These are phyloP conservation scores for Kryphioiulus occultus DNA, from an alignment of 2,888 invertebrate genomes.

Conservation along the genomic window DNA sequence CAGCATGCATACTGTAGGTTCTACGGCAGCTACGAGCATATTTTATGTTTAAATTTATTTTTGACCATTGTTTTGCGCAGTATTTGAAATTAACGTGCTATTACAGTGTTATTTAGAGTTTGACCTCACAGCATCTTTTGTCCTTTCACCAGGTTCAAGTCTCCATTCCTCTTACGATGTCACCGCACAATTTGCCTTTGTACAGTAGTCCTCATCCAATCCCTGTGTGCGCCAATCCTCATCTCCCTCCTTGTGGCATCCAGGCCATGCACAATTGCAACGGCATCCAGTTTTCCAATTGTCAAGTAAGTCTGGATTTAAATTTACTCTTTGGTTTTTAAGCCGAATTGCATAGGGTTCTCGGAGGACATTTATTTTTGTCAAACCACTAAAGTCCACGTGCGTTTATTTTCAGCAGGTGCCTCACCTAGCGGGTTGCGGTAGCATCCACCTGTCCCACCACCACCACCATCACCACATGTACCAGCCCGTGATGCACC, in stretches of 20 bases:
- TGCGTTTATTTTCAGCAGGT: conserved; percentile 45
- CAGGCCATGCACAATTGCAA: conserved; percentile 51
- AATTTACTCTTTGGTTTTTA: background rate
- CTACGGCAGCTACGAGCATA: no score
- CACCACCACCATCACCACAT: conserved; percentile 61
- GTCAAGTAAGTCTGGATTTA: conserved; percentile 49
- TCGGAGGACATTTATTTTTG: background rate
- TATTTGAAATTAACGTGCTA: no score
- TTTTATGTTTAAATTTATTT: no score
- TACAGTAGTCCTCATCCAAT: conserved; percentile 53
- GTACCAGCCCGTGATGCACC: conserved; percentile 63
- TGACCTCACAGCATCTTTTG: no score
- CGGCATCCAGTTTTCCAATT: conserved; percentile 53
- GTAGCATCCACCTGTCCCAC: conserved; percentile 59
- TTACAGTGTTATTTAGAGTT: no score
- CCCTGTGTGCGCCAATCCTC: conserved; percentile 52
- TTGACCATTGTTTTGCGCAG: no score
- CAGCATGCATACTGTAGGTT: no score
- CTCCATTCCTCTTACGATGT: conserved; percentile 57
- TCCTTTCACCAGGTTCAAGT: conserved; percentile 57
- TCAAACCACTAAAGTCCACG: background rate
- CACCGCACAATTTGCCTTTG: conserved; percentile 56
- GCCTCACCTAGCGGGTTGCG: conserved; percentile 51
- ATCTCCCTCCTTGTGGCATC: conserved; percentile 52
- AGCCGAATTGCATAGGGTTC: background rate